Percentiles rank a stretch among this genome's conserved stretches.
These are phyloP conservation scores for Protonemura montana DNA, from an alignment of 2,888 invertebrate genomes.

Conservation along the genomic window DNA sequence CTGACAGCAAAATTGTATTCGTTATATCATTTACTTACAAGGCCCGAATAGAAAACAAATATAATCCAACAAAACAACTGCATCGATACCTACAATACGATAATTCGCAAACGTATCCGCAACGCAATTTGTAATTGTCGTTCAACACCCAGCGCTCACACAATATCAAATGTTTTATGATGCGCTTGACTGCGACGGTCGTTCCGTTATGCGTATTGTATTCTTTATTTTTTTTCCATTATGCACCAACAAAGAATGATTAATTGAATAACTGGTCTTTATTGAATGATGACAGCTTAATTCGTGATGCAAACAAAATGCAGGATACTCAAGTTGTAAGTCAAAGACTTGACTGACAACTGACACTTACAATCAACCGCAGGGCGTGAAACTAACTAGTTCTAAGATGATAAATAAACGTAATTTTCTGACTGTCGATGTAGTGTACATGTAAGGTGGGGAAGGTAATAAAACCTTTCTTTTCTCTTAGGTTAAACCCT, in stretches of 20 bases:
- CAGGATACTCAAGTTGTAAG: not conserved
- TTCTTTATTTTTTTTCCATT: not conserved
- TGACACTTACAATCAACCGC: not conserved
- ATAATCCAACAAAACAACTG: no score
- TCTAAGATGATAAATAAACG: not conserved
- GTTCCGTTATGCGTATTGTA: not conserved
- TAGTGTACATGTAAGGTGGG: no score
- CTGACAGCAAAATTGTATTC: no score
- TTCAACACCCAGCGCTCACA: not conserved
- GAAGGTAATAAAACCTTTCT: no score
- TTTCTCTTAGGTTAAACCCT: no score
- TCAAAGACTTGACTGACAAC: not conserved
- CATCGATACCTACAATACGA: not conserved
- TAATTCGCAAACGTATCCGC: not conserved
- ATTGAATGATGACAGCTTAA: conserved; percentile 12
- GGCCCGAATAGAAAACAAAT: no score
- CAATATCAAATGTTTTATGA: not conserved
- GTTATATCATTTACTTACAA: no score
- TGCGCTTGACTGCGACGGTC: not conserved
- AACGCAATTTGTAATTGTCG: not conserved
- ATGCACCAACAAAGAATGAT: conserved; percentile 12
- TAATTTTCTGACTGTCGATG: no score
- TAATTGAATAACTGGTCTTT: conserved; percentile 3
- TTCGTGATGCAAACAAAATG: not conserved
- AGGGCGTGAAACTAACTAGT: not conserved